A percentile compares a stretch with the other conserved stretches of the same genome.
phyloP scores from a whole-genome alignment of 2,888 invertebrate species.

The Acleris sparsana region DNA sequence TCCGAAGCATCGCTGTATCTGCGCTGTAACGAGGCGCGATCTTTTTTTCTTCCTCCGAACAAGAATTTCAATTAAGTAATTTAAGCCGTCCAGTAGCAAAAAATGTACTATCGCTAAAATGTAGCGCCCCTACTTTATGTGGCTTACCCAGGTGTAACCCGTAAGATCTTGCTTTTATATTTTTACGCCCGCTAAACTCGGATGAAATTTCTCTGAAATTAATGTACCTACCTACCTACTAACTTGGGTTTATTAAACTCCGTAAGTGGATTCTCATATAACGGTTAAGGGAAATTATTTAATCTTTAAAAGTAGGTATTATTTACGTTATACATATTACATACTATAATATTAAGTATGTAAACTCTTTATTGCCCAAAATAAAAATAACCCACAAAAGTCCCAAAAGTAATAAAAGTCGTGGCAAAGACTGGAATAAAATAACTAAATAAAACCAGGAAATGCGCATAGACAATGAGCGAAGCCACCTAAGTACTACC shows the following conservation, averaged over 20 bases:
- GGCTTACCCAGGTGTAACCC: conserved; percentile 13
- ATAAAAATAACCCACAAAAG: no score
- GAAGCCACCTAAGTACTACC: no score
- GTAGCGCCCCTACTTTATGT: conserved; percentile 11
- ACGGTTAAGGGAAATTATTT: no score
- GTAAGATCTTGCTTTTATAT: conserved; percentile 1
- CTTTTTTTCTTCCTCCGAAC: conserved; percentile 23
- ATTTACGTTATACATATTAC: no score
- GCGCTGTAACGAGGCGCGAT: conserved; percentile 10
- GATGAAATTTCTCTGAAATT: not conserved
- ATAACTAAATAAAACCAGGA: no score
- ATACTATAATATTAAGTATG: no score
- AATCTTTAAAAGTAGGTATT: no score
- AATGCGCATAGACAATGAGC: no score
- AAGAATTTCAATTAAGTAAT: conserved; percentile 36
- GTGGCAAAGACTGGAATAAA: no score
- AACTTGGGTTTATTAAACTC: not conserved
- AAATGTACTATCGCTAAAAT: conserved; percentile 30
- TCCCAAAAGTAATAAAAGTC: no score
- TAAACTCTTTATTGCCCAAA: no score
- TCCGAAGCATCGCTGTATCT: conserved; percentile 11
- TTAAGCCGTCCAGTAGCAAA: conserved; percentile 22
- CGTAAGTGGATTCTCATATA: not conserved
- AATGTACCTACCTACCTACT: not conserved
- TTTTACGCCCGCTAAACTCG: not conserved